These are phyloP conservation scores for Apodemus speciosus DNA, from an alignment of 2,113 vertebrate species.

Conservation along the genomic window DNA sequence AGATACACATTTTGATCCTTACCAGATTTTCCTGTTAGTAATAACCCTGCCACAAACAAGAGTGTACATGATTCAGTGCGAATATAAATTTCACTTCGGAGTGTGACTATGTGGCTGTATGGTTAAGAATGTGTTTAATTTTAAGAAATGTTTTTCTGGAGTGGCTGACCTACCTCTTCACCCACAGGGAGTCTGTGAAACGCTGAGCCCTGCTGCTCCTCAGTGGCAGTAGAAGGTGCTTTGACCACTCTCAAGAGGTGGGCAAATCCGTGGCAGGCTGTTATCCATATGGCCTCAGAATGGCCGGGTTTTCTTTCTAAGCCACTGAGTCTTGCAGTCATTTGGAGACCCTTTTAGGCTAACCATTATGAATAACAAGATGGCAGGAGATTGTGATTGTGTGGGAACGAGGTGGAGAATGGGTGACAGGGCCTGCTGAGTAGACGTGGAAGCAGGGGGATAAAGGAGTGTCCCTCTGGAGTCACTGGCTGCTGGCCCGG, in stretches of 20 bases:
- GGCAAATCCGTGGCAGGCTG: background rate
- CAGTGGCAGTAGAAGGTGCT: background rate
- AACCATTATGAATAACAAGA: background rate
- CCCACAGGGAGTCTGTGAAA: background rate
- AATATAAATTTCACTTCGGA: constrained; percentile 20
- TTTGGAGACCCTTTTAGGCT: background rate
- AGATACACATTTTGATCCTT: background rate
- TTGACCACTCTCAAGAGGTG: background rate
- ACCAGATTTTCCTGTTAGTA: background rate
- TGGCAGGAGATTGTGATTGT: background rate
- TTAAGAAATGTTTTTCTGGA: constrained; percentile 35
- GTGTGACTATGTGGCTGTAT: background rate
- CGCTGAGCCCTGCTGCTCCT: background rate
- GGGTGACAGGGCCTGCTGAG: background rate
- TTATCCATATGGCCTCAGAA: background rate
- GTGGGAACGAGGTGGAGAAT: background rate
- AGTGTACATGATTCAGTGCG: background rate
- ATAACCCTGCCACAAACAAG: background rate
- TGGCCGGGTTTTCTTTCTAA: constrained; percentile 1
- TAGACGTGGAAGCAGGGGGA: background rate
- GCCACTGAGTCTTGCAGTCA: background rate
- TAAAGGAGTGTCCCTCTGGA: background rate
- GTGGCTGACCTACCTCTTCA: background rate
- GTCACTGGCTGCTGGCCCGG: background rate
- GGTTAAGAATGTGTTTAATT: background rate